Percentiles rank a stretch among this genome's conserved stretches.
phyloP scores from a whole-genome alignment of 2,888 invertebrate species.

The Sepiola atlantica region DNA sequence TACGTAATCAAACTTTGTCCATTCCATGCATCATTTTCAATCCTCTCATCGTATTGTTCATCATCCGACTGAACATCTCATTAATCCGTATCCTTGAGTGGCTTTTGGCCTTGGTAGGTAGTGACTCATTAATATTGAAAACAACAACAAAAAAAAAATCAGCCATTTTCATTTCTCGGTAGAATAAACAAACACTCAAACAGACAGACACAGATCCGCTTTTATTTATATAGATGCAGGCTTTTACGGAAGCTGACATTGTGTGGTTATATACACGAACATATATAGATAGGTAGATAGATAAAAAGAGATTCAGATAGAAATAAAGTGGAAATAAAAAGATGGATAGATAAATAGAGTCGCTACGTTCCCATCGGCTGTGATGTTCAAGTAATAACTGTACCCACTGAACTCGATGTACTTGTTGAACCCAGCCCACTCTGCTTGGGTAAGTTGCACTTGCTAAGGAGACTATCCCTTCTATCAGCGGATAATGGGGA shows the following conservation, averaged over 20 bases:
- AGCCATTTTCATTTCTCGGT: too few species aligned
- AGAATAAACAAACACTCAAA: too few species aligned
- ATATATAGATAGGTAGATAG: too few species aligned
- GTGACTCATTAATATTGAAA: too few species aligned
- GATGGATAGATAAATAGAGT: background rate
- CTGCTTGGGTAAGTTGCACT: conserved; percentile 32
- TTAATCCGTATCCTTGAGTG: too few species aligned
- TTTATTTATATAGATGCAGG: background rate
- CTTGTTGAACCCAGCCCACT: conserved; percentile 2
- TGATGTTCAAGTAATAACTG: background rate
- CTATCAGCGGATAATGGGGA: background rate
- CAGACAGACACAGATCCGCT: background rate
- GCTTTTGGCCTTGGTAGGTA: too few species aligned
- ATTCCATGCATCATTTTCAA: too few species aligned
- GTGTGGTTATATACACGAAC: too few species aligned
- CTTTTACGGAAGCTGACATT: background rate
- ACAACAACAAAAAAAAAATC: too few species aligned
- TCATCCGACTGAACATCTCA: too few species aligned
- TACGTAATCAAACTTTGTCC: too few species aligned
- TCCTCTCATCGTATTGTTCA: too few species aligned
- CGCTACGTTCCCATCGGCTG: background rate
- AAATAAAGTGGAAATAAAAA: background rate
- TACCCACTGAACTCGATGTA: background rate
- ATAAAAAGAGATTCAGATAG: background rate
- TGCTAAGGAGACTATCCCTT: background rate